Percentiles rank a stretch among this genome's conserved stretches.
phyloP scores from a whole-genome alignment of 2,888 invertebrate species.

The Pristionchus entomophagus region DNA sequence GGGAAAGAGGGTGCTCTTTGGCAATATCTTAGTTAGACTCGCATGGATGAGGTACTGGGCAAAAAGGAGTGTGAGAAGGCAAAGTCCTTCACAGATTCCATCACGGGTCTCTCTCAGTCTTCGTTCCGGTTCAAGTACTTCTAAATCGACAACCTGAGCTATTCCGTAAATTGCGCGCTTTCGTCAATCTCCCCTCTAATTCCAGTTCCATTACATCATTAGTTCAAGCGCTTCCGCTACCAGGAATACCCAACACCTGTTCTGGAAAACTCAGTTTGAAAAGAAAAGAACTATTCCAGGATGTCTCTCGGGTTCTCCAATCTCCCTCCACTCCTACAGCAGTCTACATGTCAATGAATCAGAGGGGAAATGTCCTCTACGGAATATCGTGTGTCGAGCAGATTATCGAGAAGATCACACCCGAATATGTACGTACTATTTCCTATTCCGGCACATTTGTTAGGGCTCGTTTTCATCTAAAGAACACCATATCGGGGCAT shows the following conservation, averaged over 20 bases:
- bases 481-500: background rate
- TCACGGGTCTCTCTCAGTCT: too few species aligned
- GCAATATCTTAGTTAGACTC: too few species aligned
- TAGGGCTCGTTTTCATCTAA: too few species aligned
- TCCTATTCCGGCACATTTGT: background rate
- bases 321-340: slow-evolving; percentile 56
- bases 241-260: too few species aligned
- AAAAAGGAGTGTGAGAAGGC: too few species aligned
- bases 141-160: background rate
- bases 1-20: too few species aligned
- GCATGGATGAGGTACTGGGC: too few species aligned
- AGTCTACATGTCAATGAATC: slow-evolving; percentile 64
- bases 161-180: background rate
- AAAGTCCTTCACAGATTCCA: too few species aligned
- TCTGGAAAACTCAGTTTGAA: too few species aligned
- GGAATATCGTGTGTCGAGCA: slow-evolving; percentile 64
- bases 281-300: background rate
- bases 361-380: slow-evolving; percentile 63
- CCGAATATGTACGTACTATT: slow-evolving; percentile 56
- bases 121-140: background rate
- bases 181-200: too few species aligned
- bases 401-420: slow-evolving; percentile 57
- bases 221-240: too few species aligned
- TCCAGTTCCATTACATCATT: too few species aligned
- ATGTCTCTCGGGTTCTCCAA: slow-evolving; percentile 14